A percentile compares a stretch with the other conserved stretches of the same genome.
Evolutionary conservation across 2,113 vertebrate genomes (phyloP).

Genomic region (Hippocampus zosterae): DNA sequence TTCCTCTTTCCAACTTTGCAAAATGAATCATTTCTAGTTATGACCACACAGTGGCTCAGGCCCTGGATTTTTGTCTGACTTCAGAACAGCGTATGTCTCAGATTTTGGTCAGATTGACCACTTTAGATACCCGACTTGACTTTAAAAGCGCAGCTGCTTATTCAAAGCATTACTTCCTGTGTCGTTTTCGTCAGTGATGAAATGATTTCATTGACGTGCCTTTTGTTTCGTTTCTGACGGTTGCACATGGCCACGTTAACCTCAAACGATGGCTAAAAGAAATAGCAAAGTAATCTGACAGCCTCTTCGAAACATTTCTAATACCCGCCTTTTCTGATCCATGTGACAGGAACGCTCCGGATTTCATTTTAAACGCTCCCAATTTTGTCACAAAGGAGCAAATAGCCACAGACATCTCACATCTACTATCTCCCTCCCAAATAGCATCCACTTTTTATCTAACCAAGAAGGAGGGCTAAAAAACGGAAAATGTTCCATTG

Average conservation of each 20-base stretch:
- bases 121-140: not conserved
- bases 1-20: too few relatives aligned
- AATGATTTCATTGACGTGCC: too few relatives aligned
- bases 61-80: not conserved
- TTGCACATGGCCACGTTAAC: too few relatives aligned
- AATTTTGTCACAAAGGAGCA: conserved; percentile 13
- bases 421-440: conserved; percentile 42
- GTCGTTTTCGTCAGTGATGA: too few relatives aligned
- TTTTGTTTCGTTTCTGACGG: too few relatives aligned
- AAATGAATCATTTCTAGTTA: too few relatives aligned
- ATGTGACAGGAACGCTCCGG: not conserved
- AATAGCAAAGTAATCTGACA: not conserved
- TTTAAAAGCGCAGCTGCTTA: not conserved
- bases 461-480: conserved; percentile 25
- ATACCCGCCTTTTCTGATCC: conserved; percentile 8
- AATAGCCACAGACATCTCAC: conserved; percentile 44
- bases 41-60: too few relatives aligned
- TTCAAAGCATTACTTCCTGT: not conserved
- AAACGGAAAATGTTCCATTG: conserved; percentile 62
- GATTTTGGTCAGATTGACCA: not conserved
- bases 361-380: not conserved
- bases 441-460: conserved; percentile 56
- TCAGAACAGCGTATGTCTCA: not conserved
- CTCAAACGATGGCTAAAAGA: too few relatives aligned
- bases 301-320: not conserved